Percentiles rank a stretch among this genome's conserved stretches.
phyloP scores from a whole-genome alignment of 1,140 invertebrate genomes.

The Phenacoccus solenopsis region DNA sequence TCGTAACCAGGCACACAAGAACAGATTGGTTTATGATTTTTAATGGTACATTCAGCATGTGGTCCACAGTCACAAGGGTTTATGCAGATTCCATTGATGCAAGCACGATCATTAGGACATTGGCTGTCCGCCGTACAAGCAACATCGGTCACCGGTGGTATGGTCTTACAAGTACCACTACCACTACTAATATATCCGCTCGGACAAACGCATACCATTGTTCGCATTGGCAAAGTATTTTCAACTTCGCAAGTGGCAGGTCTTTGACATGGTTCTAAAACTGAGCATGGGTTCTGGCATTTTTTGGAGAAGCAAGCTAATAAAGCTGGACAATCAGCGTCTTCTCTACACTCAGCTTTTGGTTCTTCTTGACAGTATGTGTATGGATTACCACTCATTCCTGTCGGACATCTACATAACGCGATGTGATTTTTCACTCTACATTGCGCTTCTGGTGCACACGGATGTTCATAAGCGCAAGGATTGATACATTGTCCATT shows the following conservation, averaged over 20 bases:
- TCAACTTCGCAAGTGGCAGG: conserved; percentile 70
- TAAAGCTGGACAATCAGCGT: conserved; percentile 64
- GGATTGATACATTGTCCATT: conserved; percentile 77
- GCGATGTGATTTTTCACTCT: conserved; percentile 65
- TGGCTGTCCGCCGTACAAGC: conserved; percentile 62
- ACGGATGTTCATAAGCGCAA: conserved; percentile 63
- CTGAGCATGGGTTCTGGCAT: conserved; percentile 69
- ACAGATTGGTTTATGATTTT: conserved; percentile 71
- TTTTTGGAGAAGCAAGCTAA: conserved; percentile 66
- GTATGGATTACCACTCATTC: conserved; percentile 62
- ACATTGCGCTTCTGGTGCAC: conserved; percentile 63
- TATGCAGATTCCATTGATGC: conserved; percentile 61
- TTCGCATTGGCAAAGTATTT: conserved; percentile 63
- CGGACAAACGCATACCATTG: conserved; percentile 78
- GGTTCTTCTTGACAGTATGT: conserved; percentile 56
- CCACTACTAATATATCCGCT: conserved; percentile 74
- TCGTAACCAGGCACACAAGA: conserved; percentile 65
- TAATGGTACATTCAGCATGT: conserved; percentile 64
- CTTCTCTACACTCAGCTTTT: conserved; percentile 61
- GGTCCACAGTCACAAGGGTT: conserved; percentile 69
- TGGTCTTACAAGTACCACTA: conserved; percentile 60
- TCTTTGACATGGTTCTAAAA: conserved; percentile 60
- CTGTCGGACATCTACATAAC: conserved; percentile 62
- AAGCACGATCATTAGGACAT: conserved; percentile 59
- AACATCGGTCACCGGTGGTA: conserved; percentile 45